A percentile compares a stretch with the other conserved stretches of the same genome.
phyloP scores from a whole-genome alignment of 2,888 invertebrate species.

The Psylliodes chrysocephalus region DNA sequence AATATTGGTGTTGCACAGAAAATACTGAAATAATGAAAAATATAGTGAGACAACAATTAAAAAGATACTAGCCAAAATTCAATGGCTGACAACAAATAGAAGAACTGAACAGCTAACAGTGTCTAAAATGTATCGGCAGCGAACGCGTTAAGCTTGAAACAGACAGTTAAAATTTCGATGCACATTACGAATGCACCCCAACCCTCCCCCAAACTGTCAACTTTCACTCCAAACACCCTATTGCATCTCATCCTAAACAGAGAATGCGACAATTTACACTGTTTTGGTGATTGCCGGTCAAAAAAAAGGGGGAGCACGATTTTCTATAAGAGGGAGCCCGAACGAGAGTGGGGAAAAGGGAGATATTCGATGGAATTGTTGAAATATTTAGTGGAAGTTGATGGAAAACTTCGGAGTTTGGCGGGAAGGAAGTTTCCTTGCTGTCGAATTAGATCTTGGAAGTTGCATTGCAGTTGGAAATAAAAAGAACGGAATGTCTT shows the following conservation, averaged over 20 bases:
- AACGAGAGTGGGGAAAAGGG: too few species aligned
- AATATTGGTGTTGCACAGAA: too few species aligned
- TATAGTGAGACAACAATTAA: too few species aligned
- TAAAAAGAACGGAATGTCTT: too few species aligned
- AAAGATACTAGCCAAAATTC: too few species aligned
- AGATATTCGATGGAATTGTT: conserved; percentile 24
- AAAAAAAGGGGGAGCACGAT: conserved; percentile 21
- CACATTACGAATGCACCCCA: conserved; percentile 17
- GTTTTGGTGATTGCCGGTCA: conserved; percentile 30
- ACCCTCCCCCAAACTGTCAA: conserved; percentile 19
- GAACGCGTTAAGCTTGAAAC: too few species aligned
- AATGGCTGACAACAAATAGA: too few species aligned
- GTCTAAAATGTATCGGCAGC: too few species aligned
- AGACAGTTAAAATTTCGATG: too few species aligned
- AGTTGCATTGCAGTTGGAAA: conserved; percentile 2
- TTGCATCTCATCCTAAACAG: background rate
- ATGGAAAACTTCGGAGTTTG: conserved; percentile 29
- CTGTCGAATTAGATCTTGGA: conserved; percentile 24
- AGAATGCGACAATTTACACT: conserved; percentile 32
- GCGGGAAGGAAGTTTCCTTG: conserved; percentile 16
- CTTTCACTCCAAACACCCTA: background rate
- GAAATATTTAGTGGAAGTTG: conserved; percentile 35
- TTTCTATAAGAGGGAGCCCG: conserved; percentile 2
- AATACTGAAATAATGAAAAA: too few species aligned
- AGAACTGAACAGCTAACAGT: too few species aligned